Conservation (phyloP, 2,797 vertebrate species). For the Lophius americanus region DNA sequence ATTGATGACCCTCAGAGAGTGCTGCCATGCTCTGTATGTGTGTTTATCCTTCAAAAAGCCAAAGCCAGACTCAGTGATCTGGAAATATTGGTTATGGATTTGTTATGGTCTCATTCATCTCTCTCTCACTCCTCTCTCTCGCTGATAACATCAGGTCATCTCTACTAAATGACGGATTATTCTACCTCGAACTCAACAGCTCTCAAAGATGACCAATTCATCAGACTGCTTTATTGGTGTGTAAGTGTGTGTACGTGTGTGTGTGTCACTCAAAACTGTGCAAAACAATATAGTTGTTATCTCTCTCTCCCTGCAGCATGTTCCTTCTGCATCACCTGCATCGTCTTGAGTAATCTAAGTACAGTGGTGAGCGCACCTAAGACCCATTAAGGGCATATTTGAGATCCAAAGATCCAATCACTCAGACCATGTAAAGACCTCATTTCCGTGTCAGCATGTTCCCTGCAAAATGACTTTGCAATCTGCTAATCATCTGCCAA, state of each 20-base stretch:
- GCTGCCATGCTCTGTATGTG: slow-evolving; percentile 1
- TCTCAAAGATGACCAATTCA: slow-evolving; percentile 66
- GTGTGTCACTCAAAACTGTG: background rate
- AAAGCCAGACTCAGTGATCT: slow-evolving; percentile 56
- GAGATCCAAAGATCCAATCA: too few species aligned
- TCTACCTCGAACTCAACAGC: slow-evolving; percentile 47
- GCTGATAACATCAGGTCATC: slow-evolving; percentile 47
- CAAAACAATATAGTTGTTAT: background rate
- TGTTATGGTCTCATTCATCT: slow-evolving; percentile 70
- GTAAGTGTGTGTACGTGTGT: slow-evolving; percentile 10
- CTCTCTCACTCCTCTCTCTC: slow-evolving; percentile 21
- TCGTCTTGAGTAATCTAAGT: too few species aligned
- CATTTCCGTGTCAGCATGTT: too few species aligned
- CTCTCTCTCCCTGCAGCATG: background rate
- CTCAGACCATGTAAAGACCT: too few species aligned
- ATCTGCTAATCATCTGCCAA: too few species aligned
- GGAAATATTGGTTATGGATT: slow-evolving; percentile 68
- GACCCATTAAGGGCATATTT: too few species aligned
- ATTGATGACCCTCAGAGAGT: background rate
- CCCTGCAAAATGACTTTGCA: too few species aligned
- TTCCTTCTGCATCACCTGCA: too few species aligned
- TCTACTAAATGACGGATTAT: slow-evolving; percentile 74
- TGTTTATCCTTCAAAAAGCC: slow-evolving; percentile 30
- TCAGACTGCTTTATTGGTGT: slow-evolving; percentile 47
- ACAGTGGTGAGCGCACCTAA: too few species aligned